Evolutionary conservation across 2,113 vertebrate species (phyloP).

Genomic region (Pachypanchax playfairii): DNA sequence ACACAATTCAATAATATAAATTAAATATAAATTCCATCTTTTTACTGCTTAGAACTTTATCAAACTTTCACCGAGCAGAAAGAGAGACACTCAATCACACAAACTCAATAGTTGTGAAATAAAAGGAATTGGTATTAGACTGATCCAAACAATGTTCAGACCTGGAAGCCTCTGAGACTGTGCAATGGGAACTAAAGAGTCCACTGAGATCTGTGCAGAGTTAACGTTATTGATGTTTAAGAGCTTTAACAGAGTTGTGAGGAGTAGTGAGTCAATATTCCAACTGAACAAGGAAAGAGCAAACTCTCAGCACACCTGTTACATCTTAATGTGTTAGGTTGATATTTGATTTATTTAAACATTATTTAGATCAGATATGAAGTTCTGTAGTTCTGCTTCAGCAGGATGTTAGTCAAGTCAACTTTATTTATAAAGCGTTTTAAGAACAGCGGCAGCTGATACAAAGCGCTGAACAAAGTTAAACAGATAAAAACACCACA

Average conservation of each 20-base stretch:
- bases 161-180: background rate
- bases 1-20: no score
- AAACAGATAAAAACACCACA: no score
- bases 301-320: background rate
- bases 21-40: no score
- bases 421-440: no score
- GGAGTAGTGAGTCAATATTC: background rate
- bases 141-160: background rate
- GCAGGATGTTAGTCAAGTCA: no score
- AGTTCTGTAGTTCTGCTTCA: no score
- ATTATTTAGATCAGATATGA: no score
- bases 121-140: background rate
- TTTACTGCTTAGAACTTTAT: no score
- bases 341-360: no score
- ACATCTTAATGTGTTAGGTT: background rate
- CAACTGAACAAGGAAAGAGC: background rate
- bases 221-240: background rate
- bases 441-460: no score
- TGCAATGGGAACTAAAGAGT: background rate
- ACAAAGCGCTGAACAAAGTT: no score
- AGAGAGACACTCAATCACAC: background rate
- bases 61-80: background rate
- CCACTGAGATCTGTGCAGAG: background rate
- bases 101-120: background rate
- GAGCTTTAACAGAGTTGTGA: background rate